Conservation (phyloP, 2,113 vertebrate species). For the Erythrocercus mccallii region DNA sequence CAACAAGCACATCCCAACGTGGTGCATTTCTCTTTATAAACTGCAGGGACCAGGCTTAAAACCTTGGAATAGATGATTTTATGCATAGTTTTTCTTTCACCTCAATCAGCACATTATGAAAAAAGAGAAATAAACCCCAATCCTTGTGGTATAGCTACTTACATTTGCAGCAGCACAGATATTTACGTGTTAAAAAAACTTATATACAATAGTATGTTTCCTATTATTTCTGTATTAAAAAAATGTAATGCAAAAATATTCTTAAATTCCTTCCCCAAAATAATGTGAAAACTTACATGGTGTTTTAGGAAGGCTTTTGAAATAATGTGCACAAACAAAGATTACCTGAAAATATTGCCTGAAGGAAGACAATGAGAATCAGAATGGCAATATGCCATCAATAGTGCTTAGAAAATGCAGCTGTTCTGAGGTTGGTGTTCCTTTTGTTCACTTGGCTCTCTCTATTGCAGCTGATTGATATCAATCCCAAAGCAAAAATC, state of each 20-base stretch:
- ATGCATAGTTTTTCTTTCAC: neutral
- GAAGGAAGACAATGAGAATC: neutral
- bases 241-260: neutral
- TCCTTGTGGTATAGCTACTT: neutral
- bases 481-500: neutral
- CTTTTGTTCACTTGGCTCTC: slow-evolving; percentile 6
- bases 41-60: neutral
- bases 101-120: neutral
- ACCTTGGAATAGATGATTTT: neutral
- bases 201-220: neutral
- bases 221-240: neutral
- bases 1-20: neutral
- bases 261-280: neutral
- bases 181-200: neutral
- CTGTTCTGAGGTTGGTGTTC: neutral
- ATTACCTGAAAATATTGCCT: slow-evolving; percentile 23
- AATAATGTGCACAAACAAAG: neutral
- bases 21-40: neutral
- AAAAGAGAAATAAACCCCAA: neutral
- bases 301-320: slow-evolving; percentile 24
- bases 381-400: neutral
- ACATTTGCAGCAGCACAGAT: neutral
- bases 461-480: neutral
- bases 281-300: neutral
- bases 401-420: slow-evolving; percentile 20